These are phyloP conservation scores for Alentia gelatinosa DNA, from an alignment of 2,888 invertebrate species.

Conservation along the genomic window DNA sequence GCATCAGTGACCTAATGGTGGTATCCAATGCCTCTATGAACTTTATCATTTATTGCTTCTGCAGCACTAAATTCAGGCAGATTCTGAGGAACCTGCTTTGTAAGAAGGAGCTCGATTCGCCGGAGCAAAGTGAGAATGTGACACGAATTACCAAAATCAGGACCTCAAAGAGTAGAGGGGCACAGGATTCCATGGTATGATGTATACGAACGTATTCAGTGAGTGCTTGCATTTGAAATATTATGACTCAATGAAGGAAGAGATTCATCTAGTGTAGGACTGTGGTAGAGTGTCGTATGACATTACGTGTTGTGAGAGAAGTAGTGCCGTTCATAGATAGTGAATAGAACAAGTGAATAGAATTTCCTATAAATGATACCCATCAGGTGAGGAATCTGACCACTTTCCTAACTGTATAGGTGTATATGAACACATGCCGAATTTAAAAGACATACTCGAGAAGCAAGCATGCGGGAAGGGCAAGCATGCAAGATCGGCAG, in stretches of 20 bases:
- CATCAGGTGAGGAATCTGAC: background rate
- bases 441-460: too few species aligned
- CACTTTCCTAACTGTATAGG: too few species aligned
- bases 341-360: background rate
- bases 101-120: slow-evolving; percentile 30
- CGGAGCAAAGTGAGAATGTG: background rate
- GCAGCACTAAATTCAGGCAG: slow-evolving; percentile 65
- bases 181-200: slow-evolving; percentile 39
- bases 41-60: slow-evolving; percentile 69
- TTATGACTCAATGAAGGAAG: background rate
- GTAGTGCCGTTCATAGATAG: too few species aligned
- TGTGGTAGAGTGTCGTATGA: too few species aligned
- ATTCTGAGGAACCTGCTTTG: slow-evolving; percentile 63
- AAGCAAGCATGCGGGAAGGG: too few species aligned
- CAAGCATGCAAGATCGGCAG: too few species aligned
- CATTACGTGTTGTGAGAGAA: too few species aligned
- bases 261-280: background rate
- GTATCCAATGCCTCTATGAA: slow-evolving; percentile 67
- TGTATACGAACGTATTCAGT: background rate
- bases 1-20: slow-evolving; percentile 67
- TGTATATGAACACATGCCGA: too few species aligned
- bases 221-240: background rate
- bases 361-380: background rate
- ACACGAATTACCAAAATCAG: background rate
- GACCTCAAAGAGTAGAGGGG: background rate